Evolutionary conservation across 1,140 invertebrate species (phyloP), one percentile per base, ranked within the genome.

Genomic region (Trichomalopsis sarcophagae): DNA sequence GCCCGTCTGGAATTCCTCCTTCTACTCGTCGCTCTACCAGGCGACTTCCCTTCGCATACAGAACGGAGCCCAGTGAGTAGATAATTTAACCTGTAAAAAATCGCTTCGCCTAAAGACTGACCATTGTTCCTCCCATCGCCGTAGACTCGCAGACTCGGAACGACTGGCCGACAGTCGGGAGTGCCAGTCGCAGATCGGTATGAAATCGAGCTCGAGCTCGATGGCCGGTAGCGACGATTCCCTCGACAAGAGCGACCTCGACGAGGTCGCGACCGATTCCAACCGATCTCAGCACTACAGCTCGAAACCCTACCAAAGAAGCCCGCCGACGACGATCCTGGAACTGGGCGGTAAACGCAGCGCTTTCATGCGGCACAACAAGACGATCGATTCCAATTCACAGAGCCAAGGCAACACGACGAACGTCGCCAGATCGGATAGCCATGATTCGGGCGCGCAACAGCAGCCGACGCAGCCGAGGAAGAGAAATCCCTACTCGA

Each of bases 401-500:
- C 44, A 17, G 75, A 11, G 44, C 73, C 40, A 47, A 71, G 17
- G 55, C 10, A 79, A 40, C 71, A 84, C 81, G n/a, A 80, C 44
- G 66, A 74, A 85, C 36, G 17, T n/a, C 77, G 10, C 30, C 66
- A n/a, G 88, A 86, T 66, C 88, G 90, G 80, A 27, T 79, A 50
- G 21, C 79, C 69, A 23, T 86, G 77, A 88, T 85, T 71, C 78
- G 88, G 86, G 69, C 84, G 87, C 84, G 88, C 87, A 87, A 76
- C 86, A 81, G 40, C 84, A 87, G 50, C 81, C 84, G n/a, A 81
- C 90, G 66, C 87, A 87, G 17, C 84, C 85, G 14, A 95, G 95
- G 87, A 97, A 97, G 90, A 95, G 95, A 75, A 97, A 97, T 91
- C 96, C 97, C 0, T 97, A 97, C 89, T 97, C 97, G 0, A 98